Base-by-base conservation (phyloP, 2,888 invertebrate genomes). In the Cremastobaeus sp. region DNA sequence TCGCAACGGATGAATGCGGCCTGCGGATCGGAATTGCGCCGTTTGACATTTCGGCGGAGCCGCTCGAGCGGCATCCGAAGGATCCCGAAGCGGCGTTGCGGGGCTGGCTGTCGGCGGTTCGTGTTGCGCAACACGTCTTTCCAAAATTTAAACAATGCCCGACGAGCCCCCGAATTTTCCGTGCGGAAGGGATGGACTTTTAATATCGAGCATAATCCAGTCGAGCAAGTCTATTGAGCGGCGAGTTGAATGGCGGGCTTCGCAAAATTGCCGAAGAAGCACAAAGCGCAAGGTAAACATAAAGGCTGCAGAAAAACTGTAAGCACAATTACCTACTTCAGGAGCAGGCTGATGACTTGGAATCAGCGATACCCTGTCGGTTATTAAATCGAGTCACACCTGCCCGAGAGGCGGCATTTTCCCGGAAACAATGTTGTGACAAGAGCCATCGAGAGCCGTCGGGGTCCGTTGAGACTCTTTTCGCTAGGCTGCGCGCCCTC, bases 391-490 rank as follows among this genome's bases (percentile, higher is more conserved):
- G 77, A 79, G 70, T 78, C 76, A 74, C 79, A 78, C 79, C 78
- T 79, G 79, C 78, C 72, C 73, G 62, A 37, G 17, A 48, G 54
- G 41, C 47, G 74, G 64, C 81, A 81, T 81, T 84, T 84, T 85
- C 82, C 81, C 83, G 82, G 82, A 85, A 84, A 85, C 85, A 85
- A 85, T 85, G 83, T 85, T 84, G 80, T 81, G 81, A 84, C 84
- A 82, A 84, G 85, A 77, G 78, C 82, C 81, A 83, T 85, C 81
- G 81, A 83, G 66, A 70, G 43, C 66, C 32, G 41, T 11, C 64
- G 30, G 68, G 59, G 77, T 74, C 60, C 75, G 77, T 74, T 76
- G 52, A 2, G 20, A 15, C 41, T 43, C 5, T 12, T 47, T 60
- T 65, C 62, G 73, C 71, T 77, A 72, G 70, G 74, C 77, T 9